Evolutionary conservation across 1,140 invertebrate species (phyloP).

Genomic region (Caenorhabditis tropicalis): DNA sequence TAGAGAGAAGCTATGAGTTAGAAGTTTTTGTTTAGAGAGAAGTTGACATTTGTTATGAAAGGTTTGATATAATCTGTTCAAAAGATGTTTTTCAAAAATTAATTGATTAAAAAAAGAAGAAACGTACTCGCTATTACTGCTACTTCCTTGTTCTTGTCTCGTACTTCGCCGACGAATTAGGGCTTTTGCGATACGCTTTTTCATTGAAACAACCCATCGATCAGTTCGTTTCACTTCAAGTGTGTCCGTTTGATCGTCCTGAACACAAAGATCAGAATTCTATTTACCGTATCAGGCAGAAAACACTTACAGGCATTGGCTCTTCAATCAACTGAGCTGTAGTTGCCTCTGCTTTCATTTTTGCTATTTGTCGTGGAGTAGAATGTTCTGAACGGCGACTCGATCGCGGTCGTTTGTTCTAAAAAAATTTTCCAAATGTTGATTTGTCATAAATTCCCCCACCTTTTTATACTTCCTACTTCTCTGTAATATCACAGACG

Average conservation of each 20-base stretch:
- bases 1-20: too few relatives aligned
- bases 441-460: too few relatives aligned
- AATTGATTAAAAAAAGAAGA: neutral
- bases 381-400: conserved; percentile 11
- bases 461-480: conserved; percentile 42
- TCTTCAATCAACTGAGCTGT: neutral
- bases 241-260: neutral
- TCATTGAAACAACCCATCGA: conserved; percentile 51
- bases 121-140: conserved; percentile 46
- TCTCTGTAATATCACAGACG: conserved; percentile 29
- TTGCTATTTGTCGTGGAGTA: neutral
- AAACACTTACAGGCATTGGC: neutral
- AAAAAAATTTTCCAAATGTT: neutral
- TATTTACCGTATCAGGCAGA: neutral
- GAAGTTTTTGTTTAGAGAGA: neutral
- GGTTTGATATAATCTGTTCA: neutral
- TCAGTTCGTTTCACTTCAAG: conserved; percentile 19
- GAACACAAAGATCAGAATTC: neutral
- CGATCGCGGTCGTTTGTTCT: conserved; percentile 18
- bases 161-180: conserved; percentile 38
- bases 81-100: conserved; percentile 1
- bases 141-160: conserved; percentile 1
- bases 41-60: neutral
- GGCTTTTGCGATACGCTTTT: conserved; percentile 45
- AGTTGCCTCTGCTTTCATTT: neutral